Evolutionary conservation across 2,797 vertebrate genomes (phyloP).

Genomic region (Momotus momota): DNA sequence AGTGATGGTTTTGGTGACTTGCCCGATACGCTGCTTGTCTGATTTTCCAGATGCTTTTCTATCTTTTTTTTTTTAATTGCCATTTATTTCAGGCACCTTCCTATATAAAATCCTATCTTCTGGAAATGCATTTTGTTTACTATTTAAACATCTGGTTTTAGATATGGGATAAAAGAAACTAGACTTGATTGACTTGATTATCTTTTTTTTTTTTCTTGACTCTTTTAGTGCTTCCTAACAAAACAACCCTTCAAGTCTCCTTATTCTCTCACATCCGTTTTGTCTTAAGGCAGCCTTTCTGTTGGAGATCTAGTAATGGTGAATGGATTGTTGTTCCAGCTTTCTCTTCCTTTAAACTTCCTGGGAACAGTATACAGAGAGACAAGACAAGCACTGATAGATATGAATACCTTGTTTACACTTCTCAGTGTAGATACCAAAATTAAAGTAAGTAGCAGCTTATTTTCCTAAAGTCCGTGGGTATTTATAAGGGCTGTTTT

Average conservation of each 20-base stretch:
- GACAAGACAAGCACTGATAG: slow-evolving; percentile 97
- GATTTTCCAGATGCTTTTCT: background rate
- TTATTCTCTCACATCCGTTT: slow-evolving; percentile 35
- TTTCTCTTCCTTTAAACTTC: slow-evolving; percentile 97
- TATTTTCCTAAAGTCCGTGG: slow-evolving; percentile 9
- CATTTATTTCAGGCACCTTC: background rate
- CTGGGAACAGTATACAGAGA: slow-evolving; percentile 98
- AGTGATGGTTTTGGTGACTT: background rate
- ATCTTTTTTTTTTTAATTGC: background rate
- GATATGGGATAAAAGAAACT: background rate
- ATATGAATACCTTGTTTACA: slow-evolving; percentile 98
- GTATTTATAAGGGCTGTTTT: background rate
- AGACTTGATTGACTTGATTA: background rate
- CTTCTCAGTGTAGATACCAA: slow-evolving; percentile 92
- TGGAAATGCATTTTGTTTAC: background rate
- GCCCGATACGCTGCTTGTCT: background rate
- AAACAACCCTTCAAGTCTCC: background rate
- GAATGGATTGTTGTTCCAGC: slow-evolving; percentile 97
- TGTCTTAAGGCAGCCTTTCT: slow-evolving; percentile 88
- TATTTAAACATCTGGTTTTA: background rate
- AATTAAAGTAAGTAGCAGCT: slow-evolving; percentile 91
- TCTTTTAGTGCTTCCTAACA: background rate
- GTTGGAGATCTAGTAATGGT: slow-evolving; percentile 99
- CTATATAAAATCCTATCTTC: background rate
- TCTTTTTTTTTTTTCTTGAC: background rate